Percentiles rank a stretch among this genome's conserved stretches.
Evolutionary conservation across 2,797 vertebrate genomes (phyloP).

Genomic region (Leptoclinus maculatus): DNA sequence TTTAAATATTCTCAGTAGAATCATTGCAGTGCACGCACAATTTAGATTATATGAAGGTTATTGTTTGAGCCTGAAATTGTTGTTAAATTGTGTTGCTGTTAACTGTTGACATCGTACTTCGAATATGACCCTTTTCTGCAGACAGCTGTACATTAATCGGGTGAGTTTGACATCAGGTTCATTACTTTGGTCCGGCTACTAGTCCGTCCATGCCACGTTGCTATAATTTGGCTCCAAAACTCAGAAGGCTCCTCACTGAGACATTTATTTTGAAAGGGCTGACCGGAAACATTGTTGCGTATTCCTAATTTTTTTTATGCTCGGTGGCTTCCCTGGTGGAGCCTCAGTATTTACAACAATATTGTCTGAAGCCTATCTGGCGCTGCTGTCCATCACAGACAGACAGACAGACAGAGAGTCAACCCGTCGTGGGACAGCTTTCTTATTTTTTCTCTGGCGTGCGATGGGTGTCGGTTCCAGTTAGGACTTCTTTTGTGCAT

Average conservation of each 20-base stretch:
- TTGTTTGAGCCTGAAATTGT: too few species aligned
- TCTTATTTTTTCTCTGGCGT: accelerated
- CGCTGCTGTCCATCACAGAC: conserved; percentile 34
- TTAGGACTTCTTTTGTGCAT: conserved; percentile 39
- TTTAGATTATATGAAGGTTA: neutral
- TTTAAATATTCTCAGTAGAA: neutral
- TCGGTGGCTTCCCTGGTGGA: conserved; percentile 53
- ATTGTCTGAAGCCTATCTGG: conserved; percentile 40
- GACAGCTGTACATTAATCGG: neutral
- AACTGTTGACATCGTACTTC: neutral
- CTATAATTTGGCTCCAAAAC: neutral
- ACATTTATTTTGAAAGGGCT: conserved; percentile 52
- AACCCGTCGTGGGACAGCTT: neutral
- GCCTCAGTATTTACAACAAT: conserved; percentile 70
- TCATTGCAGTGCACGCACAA: neutral
- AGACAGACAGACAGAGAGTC: conserved; percentile 8
- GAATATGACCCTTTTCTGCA: neutral
- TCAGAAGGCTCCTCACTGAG: neutral
- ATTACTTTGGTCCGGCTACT: neutral
- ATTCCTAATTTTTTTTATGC: neutral
- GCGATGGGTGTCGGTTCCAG: neutral
- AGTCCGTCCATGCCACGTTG: neutral
- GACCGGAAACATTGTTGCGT: neutral
- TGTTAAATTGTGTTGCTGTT: too few species aligned
- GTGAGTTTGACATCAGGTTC: neutral